phyloP scores from a whole-genome alignment of 2,797 vertebrate species.

The Allobates femoralis region DNA sequence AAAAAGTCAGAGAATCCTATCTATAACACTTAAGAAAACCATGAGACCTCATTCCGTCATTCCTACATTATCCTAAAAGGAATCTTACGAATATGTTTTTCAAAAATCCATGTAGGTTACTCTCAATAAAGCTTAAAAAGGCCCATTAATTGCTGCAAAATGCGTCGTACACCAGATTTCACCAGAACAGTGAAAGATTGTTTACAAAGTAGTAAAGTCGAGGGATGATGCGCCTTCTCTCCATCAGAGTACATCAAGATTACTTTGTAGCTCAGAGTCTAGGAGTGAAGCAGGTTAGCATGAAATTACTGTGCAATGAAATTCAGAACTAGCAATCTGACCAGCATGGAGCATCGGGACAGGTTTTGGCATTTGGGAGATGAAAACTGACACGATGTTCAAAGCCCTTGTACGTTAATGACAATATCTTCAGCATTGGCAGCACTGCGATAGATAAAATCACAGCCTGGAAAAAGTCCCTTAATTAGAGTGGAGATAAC shows the following conservation, averaged over 20 bases:
- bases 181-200: neutral
- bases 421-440: conserved; percentile 4
- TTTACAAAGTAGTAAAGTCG: neutral
- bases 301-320: conserved; percentile 61
- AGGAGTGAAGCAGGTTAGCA: conserved; percentile 58
- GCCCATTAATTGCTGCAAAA: neutral
- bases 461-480: neutral
- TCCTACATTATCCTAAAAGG: too few relatives aligned
- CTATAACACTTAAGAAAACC: neutral
- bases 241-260: conserved; percentile 45
- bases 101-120: neutral
- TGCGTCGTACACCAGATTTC: neutral
- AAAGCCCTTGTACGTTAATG: conserved; percentile 41
- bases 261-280: conserved; percentile 44
- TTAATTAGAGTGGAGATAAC: conserved; percentile 10
- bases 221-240: conserved; percentile 2
- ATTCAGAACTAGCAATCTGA: conserved; percentile 37
- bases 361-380: conserved; percentile 13
- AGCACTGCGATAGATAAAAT: conserved; percentile 3
- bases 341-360: conserved; percentile 14
- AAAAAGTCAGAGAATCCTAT: neutral
- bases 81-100: neutral
- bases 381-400: conserved; percentile 36
- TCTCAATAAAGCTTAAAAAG: neutral
- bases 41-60: neutral